Base-by-base conservation (phyloP, 1,140 invertebrate genomes). In the Caenorhabditis latens region DNA sequence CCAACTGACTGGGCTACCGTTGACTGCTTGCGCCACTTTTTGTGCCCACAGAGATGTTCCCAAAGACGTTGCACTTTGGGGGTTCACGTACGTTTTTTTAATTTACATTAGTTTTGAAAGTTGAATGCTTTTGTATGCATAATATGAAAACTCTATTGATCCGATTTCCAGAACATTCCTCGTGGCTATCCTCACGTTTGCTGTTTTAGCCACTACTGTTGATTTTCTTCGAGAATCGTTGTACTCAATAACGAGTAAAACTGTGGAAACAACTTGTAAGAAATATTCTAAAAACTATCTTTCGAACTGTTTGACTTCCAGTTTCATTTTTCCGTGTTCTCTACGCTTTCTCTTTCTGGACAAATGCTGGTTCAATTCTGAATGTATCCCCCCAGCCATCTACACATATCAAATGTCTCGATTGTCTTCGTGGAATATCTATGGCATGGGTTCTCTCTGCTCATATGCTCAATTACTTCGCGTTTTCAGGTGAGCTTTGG, bases 211-310 rank as follows among this genome's bases (percentile, higher is more conserved):
- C 11, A 83, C 48, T 55, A 21, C 48, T 6, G 16, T 83, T 11
- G 79, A 83, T 43, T 58, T 14, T 42, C 55, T 83, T 40, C 55
- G 40, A 83, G 79, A 55, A n/a, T 83, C 55, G n/a, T 1, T 55
- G 7, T 55, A 11, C 21, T 50, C 32, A 5, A 42, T 84, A 8
- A 43, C 21, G 95, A 92, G 96, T 16, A 71, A 71, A 19, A 16
- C 65, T 24, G 19, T 71, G 13, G 65, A 71, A 24, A 71, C 43
- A 71, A 71, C 40, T 46, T n/a, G 65, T 71, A 43, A 65, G 21
- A 19, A 32, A 7, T 14, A n/a, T 32, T 13, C 61, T 40, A 8
- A 32, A 63, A 32, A 5, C 7, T 24, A n/a, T n/a, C n/a, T n/a
- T 71, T 43, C 40, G 2, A 65, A 65, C 32, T 13, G 5, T 21